Conservation (phyloP, 2,797 vertebrate species). For the Rhodeus uyekii region DNA sequence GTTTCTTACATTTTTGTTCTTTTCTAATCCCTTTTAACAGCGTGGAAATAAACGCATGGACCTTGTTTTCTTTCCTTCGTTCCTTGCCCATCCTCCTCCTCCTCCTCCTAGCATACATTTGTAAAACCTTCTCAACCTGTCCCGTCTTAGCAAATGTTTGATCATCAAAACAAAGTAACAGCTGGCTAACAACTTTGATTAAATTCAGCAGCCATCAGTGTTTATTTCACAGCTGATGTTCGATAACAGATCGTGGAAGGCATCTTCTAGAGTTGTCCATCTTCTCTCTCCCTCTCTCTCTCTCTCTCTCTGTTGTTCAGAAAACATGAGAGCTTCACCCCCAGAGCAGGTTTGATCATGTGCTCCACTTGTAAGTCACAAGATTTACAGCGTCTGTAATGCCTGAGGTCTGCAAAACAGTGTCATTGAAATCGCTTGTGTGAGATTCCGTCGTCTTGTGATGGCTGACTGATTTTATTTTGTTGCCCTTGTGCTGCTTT, state of each 20-base stretch:
- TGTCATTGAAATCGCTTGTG: slow-evolving; percentile 16
- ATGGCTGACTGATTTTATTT: neutral
- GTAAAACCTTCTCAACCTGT: slow-evolving; percentile 23
- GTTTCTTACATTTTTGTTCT: slow-evolving; percentile 44
- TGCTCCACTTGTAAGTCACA: slow-evolving; percentile 38
- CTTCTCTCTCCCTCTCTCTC: slow-evolving; percentile 6
- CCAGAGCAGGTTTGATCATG: slow-evolving; percentile 36
- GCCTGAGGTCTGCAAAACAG: slow-evolving; percentile 15
- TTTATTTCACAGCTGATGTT: slow-evolving; percentile 32
- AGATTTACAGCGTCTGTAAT: slow-evolving; percentile 25
- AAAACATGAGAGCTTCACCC: slow-evolving; percentile 20
- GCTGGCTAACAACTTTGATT: slow-evolving; percentile 27
- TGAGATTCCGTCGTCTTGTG: slow-evolving; percentile 14
- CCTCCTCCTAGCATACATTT: slow-evolving; percentile 31
- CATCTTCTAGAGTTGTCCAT: slow-evolving; percentile 36
- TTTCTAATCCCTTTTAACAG: slow-evolving; percentile 49
- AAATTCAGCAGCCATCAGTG: slow-evolving; percentile 38
- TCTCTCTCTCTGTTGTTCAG: neutral
- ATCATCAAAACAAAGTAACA: slow-evolving; percentile 37
- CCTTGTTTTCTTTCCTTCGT: slow-evolving; percentile 10
- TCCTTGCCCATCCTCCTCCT: neutral
- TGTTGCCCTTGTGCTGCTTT: neutral
- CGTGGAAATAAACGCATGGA: slow-evolving; percentile 47
- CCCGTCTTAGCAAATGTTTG: slow-evolving; percentile 26
- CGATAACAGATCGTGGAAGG: slow-evolving; percentile 36